phyloP scores from a whole-genome alignment of 2,113 vertebrate species.

The Dryoscopus gambensis region DNA sequence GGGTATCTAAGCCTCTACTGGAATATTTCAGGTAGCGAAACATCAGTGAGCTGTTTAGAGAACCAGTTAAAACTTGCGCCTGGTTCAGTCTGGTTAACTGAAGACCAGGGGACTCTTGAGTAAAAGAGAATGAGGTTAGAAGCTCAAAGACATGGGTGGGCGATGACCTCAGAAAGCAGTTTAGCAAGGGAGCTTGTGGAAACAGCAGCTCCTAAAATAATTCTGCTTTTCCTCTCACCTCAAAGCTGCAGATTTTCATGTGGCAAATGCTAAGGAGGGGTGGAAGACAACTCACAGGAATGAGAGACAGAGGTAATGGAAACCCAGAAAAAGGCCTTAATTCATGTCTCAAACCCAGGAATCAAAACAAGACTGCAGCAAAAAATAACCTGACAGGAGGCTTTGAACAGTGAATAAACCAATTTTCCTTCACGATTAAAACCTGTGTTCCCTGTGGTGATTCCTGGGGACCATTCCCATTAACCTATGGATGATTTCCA shows the following conservation, averaged over 20 bases:
- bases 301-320: background rate
- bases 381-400: background rate
- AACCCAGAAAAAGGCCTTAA: background rate
- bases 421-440: fast-evolving
- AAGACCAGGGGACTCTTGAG: background rate
- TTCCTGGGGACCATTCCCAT: background rate
- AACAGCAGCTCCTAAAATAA: background rate
- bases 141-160: background rate
- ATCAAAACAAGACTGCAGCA: background rate
- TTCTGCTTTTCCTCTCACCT: background rate
- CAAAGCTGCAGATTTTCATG: background rate
- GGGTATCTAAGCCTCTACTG: background rate
- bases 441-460: background rate
- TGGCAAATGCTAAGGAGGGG: background rate
- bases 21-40: background rate
- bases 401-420: background rate
- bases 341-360: background rate
- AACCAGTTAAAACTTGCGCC: background rate
- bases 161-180: background rate
- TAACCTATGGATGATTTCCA: background rate
- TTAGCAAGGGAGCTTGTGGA: background rate
- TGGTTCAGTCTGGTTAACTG: background rate
- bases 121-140: background rate
- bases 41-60: background rate
- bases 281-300: background rate